Conservation (phyloP, 1,140 invertebrate species). For the Ephestia elutella region DNA sequence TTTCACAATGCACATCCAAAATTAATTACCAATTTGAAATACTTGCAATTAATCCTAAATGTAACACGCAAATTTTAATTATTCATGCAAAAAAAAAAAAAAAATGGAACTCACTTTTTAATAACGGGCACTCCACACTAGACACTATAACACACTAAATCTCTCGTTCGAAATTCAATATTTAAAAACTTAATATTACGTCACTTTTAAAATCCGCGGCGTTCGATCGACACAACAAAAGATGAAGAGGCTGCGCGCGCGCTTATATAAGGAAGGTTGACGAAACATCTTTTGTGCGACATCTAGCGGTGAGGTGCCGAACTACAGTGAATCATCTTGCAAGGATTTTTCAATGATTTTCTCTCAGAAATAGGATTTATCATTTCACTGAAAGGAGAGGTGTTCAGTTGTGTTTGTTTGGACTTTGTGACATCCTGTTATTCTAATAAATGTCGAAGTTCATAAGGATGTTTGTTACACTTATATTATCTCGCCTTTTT, state of each 20-base stretch:
- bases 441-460: too few species aligned
- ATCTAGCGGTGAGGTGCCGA: background rate
- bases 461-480: too few species aligned
- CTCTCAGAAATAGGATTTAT: background rate
- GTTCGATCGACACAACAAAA: background rate
- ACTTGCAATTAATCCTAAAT: too few species aligned
- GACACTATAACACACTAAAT: background rate
- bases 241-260: background rate
- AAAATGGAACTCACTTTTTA: background rate
- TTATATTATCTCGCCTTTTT: too few species aligned
- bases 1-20: too few species aligned
- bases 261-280: background rate
- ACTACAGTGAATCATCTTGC: background rate
- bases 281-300: background rate
- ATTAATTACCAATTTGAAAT: too few species aligned
- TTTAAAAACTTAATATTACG: background rate
- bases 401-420: too few species aligned
- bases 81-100: background rate
- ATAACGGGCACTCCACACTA: background rate
- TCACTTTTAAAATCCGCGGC: background rate
- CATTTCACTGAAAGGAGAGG: background rate
- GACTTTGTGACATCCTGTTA: too few species aligned
- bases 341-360: background rate
- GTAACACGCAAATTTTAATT: background rate
- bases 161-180: slow-evolving; percentile 1